These are phyloP conservation scores for Octomys mimax DNA, from an alignment of 2,797 vertebrate species.

Conservation along the genomic window DNA sequence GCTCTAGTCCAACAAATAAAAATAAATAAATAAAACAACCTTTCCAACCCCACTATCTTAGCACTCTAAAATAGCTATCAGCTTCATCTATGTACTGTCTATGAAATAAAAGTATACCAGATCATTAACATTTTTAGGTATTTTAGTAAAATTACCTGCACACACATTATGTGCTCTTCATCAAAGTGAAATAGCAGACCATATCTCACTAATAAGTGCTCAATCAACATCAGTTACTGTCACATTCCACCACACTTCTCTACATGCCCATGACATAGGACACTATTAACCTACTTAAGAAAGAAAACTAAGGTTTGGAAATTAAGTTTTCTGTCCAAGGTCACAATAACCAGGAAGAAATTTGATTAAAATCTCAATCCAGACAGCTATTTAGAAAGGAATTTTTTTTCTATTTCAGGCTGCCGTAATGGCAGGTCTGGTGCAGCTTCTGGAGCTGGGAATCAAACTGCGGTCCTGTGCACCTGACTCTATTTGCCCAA, in stretches of 20 bases:
- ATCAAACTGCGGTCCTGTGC: no score
- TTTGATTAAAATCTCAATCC: neutral
- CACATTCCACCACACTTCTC: neutral
- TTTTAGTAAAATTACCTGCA: neutral
- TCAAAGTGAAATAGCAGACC: neutral
- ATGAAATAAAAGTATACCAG: neutral
- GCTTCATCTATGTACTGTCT: neutral
- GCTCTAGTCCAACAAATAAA: neutral
- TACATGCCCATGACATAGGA: neutral
- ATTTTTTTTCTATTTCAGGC: no score
- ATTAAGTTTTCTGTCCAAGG: neutral
- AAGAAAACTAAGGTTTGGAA: neutral
- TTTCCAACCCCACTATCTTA: neutral
- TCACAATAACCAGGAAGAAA: neutral
- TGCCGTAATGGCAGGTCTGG: no score
- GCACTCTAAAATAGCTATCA: neutral
- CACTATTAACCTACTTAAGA: neutral
- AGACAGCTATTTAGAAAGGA: neutral
- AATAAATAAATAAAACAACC: neutral
- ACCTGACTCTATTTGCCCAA: no score
- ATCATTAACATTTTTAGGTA: constrained; percentile 13
- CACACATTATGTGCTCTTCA: neutral
- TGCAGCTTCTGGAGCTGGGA: no score
- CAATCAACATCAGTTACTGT: neutral
- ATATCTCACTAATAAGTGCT: neutral